Evolutionary conservation across 2,888 invertebrate species (phyloP).

Genomic region (Pandemis heparana): DNA sequence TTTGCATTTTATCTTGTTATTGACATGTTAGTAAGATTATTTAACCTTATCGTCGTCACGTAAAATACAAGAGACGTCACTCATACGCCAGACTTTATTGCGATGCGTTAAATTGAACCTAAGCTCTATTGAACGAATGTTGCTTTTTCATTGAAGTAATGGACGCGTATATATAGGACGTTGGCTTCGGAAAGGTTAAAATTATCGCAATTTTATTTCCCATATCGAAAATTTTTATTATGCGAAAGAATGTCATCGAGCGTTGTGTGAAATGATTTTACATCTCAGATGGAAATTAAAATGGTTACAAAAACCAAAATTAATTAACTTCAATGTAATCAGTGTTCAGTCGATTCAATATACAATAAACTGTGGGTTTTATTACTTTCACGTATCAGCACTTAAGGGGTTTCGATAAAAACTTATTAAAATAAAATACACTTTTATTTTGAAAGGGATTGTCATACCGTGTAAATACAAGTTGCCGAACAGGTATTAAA

Average conservation of each 20-base stretch:
- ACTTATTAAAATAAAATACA: not conserved
- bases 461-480: too few relatives aligned
- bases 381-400: not conserved
- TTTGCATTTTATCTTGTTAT: not conserved
- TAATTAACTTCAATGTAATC: not conserved
- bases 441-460: not conserved
- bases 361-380: not conserved
- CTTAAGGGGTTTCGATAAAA: not conserved
- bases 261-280: not conserved
- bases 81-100: too few relatives aligned
- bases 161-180: too few relatives aligned
- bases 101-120: too few relatives aligned
- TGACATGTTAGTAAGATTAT: not conserved
- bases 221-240: not conserved
- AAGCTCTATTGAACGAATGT: too few relatives aligned
- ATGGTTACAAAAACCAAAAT: not conserved
- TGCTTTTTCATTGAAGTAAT: too few relatives aligned
- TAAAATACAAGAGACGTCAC: too few relatives aligned
- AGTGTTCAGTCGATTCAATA: not conserved
- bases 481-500: too few relatives aligned
- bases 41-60: too few relatives aligned
- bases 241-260: not conserved
- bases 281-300: not conserved
- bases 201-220: too few relatives aligned
- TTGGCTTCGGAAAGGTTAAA: too few relatives aligned